Evolutionary conservation across 2,113 vertebrate genomes (phyloP).

Genomic region (Oplegnathus fasciatus): DNA sequence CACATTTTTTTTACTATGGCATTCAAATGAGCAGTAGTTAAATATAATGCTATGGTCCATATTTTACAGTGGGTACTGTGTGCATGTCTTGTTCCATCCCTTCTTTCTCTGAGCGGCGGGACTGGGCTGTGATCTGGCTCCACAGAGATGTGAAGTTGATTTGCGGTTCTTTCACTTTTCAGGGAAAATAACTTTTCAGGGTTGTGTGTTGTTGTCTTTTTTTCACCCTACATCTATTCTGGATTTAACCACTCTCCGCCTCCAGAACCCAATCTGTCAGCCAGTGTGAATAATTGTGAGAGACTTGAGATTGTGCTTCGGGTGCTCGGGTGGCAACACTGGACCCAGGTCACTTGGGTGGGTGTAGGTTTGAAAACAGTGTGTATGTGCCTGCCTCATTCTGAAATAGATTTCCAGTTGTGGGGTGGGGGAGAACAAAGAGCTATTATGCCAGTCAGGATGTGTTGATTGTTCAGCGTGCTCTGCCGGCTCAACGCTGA

Average conservation of each 20-base stretch:
- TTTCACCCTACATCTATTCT: slow-evolving; percentile 62
- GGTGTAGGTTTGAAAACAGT: slow-evolving; percentile 51
- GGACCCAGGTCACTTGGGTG: slow-evolving; percentile 58
- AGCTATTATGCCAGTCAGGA: slow-evolving; percentile 65
- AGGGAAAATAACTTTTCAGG: slow-evolving; percentile 62
- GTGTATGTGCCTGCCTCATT: slow-evolving; percentile 40
- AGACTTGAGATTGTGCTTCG: slow-evolving; percentile 41
- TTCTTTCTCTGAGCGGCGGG: slow-evolving; percentile 1
- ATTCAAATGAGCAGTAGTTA: slow-evolving; percentile 35
- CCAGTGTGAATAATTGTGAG: slow-evolving; percentile 63
- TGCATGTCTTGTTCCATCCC: slow-evolving; percentile 35
- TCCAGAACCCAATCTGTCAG: slow-evolving; percentile 67
- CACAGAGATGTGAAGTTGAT: slow-evolving; percentile 62
- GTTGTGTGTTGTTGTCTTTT: slow-evolving; percentile 60
- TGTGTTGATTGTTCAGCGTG: slow-evolving; percentile 63
- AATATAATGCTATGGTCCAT: slow-evolving; percentile 22
- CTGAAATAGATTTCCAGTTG: slow-evolving; percentile 45
- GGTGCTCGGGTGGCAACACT: slow-evolving; percentile 39
- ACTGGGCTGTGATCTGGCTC: slow-evolving; percentile 62
- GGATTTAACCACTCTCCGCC: slow-evolving; percentile 58
- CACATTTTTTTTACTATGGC: not conserved
- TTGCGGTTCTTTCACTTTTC: slow-evolving; percentile 64
- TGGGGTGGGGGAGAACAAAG: slow-evolving; percentile 58
- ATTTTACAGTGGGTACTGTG: slow-evolving; percentile 6
- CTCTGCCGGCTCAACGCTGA: slow-evolving; percentile 35